A percentile compares a stretch with the other conserved stretches of the same genome.
These are phyloP conservation scores for Petaurus breviceps DNA, from an alignment of 2,113 vertebrate genomes.

Conservation along the genomic window DNA sequence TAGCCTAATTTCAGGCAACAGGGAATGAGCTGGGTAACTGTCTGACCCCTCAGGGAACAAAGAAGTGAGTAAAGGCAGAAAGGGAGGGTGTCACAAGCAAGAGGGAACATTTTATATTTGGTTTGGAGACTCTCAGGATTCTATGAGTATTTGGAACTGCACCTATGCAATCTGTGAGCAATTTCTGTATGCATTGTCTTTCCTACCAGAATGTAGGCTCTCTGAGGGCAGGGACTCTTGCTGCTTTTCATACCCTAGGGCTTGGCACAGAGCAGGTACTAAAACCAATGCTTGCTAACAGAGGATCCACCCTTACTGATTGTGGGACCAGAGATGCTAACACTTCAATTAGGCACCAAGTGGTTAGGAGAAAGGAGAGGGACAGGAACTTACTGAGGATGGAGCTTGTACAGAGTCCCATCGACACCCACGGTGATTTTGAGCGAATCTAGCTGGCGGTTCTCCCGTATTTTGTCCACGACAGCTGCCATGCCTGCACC, in stretches of 20 bases:
- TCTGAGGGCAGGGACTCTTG: no score
- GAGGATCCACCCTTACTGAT: background rate
- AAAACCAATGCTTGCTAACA: background rate
- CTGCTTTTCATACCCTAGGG: background rate
- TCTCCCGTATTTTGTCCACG: slow-evolving; percentile 95
- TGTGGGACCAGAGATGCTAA: background rate
- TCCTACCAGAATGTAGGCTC: background rate
- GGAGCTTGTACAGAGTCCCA: slow-evolving; percentile 96
- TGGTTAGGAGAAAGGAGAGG: no score
- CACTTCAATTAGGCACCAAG: background rate
- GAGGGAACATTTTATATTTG: background rate
- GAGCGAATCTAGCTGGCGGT: slow-evolving; percentile 91
- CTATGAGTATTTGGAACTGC: background rate
- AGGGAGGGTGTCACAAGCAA: background rate
- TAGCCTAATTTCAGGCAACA: background rate
- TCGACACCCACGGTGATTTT: slow-evolving; percentile 95
- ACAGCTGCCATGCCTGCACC: slow-evolving; percentile 94
- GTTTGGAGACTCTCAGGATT: background rate
- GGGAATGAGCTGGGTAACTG: background rate
- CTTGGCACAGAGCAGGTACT: background rate
- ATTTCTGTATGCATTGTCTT: background rate
- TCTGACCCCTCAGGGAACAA: background rate
- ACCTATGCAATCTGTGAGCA: background rate
- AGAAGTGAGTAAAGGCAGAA: background rate
- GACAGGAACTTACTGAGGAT: slow-evolving; percentile 92